Conservation (phyloP, 2,797 vertebrate species). For the Helarctos malayanus region DNA sequence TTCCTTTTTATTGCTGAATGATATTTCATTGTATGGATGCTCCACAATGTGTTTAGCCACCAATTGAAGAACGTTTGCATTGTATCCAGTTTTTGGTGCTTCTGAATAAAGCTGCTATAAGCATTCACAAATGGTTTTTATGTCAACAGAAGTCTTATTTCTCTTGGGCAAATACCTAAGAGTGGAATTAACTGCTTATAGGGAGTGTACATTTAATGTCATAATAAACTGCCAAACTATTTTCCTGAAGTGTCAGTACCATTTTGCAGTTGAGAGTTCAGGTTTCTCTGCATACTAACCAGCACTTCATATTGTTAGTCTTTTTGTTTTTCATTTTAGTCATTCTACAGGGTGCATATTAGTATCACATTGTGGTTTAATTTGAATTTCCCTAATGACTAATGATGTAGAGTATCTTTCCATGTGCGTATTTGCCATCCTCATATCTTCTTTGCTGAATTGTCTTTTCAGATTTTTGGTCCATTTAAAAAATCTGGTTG, state of each 20-base stretch:
- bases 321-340: constrained; percentile 17
- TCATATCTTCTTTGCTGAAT: constrained; percentile 22
- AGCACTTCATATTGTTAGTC: background rate
- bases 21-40: background rate
- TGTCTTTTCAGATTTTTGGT: constrained; percentile 46
- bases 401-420: constrained; percentile 29
- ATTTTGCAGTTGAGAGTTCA: constrained; percentile 44
- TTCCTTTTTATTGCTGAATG: constrained; percentile 37
- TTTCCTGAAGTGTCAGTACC: background rate
- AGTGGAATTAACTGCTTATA: background rate
- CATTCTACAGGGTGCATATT: background rate
- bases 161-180: background rate
- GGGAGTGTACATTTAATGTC: constrained; percentile 21
- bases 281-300: background rate
- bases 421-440: background rate
- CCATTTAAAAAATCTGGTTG: constrained; percentile 29
- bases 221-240: background rate
- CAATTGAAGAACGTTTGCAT: background rate
- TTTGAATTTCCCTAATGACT: constrained; percentile 60
- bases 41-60: background rate
- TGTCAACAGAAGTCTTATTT: background rate
- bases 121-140: constrained; percentile 27
- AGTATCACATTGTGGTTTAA: constrained; percentile 12
- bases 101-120: constrained; percentile 35
- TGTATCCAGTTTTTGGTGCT: background rate